These are phyloP conservation scores for Pteropus rufus DNA, from an alignment of 2,797 vertebrate genomes.

Conservation along the genomic window DNA sequence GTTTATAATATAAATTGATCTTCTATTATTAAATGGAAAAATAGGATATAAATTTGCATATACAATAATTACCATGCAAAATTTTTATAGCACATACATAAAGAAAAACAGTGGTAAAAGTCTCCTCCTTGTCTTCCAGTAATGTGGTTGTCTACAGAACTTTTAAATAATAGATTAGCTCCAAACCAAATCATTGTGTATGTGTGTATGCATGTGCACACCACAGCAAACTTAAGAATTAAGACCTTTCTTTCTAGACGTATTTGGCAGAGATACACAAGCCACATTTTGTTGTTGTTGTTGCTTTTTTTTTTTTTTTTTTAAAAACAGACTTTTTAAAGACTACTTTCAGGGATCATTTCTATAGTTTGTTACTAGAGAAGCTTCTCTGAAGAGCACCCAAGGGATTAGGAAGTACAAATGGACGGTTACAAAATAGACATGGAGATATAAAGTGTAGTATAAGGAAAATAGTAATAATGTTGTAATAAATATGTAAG, in stretches of 20 bases:
- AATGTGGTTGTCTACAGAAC: not conserved
- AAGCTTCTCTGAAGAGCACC: too few relatives aligned
- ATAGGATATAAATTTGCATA: not conserved
- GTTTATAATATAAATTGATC: constrained; percentile 17
- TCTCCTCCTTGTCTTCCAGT: not conserved
- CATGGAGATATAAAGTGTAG: too few relatives aligned
- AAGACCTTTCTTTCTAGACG: not conserved
- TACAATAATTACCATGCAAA: not conserved
- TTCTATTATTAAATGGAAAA: constrained; percentile 30
- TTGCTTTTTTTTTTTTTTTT: too few relatives aligned
- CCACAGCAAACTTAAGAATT: not conserved
- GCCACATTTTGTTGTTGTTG: not conserved
- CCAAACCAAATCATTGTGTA: not conserved
- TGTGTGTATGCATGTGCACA: not conserved
- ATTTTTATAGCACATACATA: not conserved
- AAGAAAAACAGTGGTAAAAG: not conserved
- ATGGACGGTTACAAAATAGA: too few relatives aligned
- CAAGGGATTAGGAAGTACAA: too few relatives aligned
- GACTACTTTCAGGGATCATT: too few relatives aligned
- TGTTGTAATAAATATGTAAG: too few relatives aligned
- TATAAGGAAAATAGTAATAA: too few relatives aligned
- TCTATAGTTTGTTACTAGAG: too few relatives aligned
- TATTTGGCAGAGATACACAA: constrained; percentile 17
- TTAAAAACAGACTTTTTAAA: too few relatives aligned
- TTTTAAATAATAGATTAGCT: not conserved